Percentiles rank a stretch among this genome's conserved stretches.
These are phyloP conservation scores for Rhagologus leucostigma DNA, from an alignment of 2,113 vertebrate genomes.

Conservation along the genomic window DNA sequence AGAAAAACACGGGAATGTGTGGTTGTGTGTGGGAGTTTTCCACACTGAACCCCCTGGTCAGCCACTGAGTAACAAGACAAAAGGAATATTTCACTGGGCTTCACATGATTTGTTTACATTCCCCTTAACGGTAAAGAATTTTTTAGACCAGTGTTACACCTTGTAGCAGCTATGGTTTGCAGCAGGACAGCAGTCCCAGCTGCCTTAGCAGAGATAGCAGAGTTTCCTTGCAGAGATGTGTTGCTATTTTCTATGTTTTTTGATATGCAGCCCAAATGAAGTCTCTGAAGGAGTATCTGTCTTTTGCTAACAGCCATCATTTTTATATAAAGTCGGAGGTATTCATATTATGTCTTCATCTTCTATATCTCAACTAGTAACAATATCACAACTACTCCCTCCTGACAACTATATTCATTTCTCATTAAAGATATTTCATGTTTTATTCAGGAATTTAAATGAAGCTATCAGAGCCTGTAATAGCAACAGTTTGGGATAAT, in stretches of 20 bases:
- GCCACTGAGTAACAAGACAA: not conserved
- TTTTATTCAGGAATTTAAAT: slow-evolving; percentile 88
- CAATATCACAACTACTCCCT: slow-evolving; percentile 79
- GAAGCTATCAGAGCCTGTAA: slow-evolving; percentile 82
- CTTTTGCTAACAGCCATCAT: slow-evolving; percentile 74
- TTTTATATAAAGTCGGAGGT: slow-evolving; percentile 75
- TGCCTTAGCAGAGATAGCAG: not conserved
- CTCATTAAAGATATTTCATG: slow-evolving; percentile 86
- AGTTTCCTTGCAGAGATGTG: slow-evolving; percentile 1
- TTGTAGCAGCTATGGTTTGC: not conserved
- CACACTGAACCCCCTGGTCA: not conserved
- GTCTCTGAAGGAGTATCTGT: slow-evolving; percentile 73
- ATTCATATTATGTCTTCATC: slow-evolving; percentile 79
- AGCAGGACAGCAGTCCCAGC: not conserved
- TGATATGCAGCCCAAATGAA: slow-evolving; percentile 20
- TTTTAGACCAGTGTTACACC: not conserved
- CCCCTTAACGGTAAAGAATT: not conserved
- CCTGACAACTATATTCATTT: slow-evolving; percentile 81
- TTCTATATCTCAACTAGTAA: slow-evolving; percentile 75
- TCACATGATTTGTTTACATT: not conserved
- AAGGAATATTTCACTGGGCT: not conserved
- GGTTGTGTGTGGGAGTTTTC: not conserved
- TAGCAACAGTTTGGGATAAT: slow-evolving; percentile 83
- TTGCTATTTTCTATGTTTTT: slow-evolving; percentile 23
- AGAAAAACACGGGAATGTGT: fast-evolving